Evolutionary conservation across 2,888 invertebrate genomes (phyloP).

Genomic region (Colletes collaris): DNA sequence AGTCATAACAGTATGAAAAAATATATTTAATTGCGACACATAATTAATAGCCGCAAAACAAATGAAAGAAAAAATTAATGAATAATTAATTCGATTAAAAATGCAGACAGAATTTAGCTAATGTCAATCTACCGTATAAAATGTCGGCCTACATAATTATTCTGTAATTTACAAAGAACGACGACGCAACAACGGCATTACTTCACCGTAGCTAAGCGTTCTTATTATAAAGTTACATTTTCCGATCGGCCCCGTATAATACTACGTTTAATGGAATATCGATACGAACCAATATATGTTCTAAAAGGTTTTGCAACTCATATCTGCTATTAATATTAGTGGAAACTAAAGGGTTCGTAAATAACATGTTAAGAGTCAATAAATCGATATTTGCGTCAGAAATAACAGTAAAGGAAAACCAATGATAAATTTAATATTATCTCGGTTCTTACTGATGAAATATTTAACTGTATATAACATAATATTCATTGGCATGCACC

Average conservation of each 20-base stretch:
- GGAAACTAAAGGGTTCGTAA: conserved; percentile 52
- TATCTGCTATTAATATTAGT: conserved; percentile 51
- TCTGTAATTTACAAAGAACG: conserved; percentile 15
- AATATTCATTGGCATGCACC: not conserved
- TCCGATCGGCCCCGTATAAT: conserved; percentile 28
- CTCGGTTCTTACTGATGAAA: not conserved
- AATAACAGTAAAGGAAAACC: conserved; percentile 32
- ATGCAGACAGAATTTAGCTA: not conserved
- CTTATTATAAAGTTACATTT: conserved; percentile 48
- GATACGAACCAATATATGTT: conserved; percentile 32
- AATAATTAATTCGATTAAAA: not conserved
- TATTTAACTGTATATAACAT: not conserved
- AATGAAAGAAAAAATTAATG: too few species aligned
- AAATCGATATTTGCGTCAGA: conserved; percentile 46
- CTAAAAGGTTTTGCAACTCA: conserved; percentile 48
- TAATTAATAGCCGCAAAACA: too few species aligned
- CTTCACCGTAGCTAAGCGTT: conserved; percentile 13
- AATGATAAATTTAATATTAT: conserved; percentile 29
- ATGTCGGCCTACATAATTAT: conserved; percentile 5
- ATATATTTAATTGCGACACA: too few species aligned
- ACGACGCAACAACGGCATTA: conserved; percentile 17
- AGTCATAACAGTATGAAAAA: too few species aligned
- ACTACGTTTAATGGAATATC: conserved; percentile 43
- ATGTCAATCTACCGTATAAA: not conserved
- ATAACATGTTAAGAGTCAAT: conserved; percentile 54